A percentile compares a stretch with the other conserved stretches of the same genome.
phyloP scores from a whole-genome alignment of 2,113 vertebrate species.

The Stomatorhinus ivindoensis region DNA sequence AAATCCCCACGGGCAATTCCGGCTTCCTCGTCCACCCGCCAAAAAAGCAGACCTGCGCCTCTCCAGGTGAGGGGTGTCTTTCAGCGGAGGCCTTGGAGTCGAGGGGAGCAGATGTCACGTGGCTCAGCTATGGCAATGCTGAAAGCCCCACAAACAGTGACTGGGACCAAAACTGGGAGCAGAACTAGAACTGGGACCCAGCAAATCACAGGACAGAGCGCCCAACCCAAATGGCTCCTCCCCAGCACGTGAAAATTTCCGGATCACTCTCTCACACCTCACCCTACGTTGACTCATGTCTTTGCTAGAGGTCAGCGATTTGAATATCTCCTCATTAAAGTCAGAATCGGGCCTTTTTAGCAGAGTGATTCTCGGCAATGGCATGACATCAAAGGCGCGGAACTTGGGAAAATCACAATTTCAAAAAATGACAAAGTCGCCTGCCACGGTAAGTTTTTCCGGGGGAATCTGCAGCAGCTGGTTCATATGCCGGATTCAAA shows the following conservation, averaged over 20 bases:
- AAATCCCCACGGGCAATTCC: not conserved
- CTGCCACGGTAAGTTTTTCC: conserved; percentile 44
- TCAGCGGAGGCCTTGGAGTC: conserved; percentile 2
- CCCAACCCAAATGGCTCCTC: not conserved
- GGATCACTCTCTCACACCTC: conserved; percentile 33
- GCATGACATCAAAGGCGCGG: conserved; percentile 51
- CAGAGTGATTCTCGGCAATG: conserved; percentile 48
- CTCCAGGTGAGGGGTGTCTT: conserved; percentile 19
- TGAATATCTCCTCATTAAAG: conserved; percentile 55
- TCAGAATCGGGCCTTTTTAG: conserved; percentile 47
- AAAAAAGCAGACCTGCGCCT: not conserved
- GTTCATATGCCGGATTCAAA: conserved; percentile 63
- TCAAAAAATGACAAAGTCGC: conserved; percentile 53
- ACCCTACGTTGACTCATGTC: conserved; percentile 48
- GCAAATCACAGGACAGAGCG: not conserved
- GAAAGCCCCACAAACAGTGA: not conserved
- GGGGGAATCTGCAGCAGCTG: conserved; percentile 57
- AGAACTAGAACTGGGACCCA: not conserved
- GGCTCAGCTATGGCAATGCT: not conserved
- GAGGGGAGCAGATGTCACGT: not conserved
- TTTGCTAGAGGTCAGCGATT: conserved; percentile 59
- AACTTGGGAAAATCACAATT: conserved; percentile 52
- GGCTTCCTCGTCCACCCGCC: not conserved
- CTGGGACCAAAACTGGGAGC: not conserved
- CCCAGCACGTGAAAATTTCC: not conserved